Percentiles rank a stretch among this genome's conserved stretches.
phyloP scores from a whole-genome alignment of 2,797 vertebrate genomes.

The Periparus ater region DNA sequence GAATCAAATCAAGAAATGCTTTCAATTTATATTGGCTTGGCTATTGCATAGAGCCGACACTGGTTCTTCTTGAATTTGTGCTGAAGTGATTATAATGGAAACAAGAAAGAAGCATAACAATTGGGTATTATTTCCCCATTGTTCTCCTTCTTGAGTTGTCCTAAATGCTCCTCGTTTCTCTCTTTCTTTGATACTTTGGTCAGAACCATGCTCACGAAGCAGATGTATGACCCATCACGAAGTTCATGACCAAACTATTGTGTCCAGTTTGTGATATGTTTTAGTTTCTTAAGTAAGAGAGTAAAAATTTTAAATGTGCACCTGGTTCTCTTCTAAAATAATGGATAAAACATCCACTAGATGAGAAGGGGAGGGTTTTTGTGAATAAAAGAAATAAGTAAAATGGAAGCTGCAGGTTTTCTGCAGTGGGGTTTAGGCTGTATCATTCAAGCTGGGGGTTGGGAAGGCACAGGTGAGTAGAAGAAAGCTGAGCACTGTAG shows the following conservation, averaged over 20 bases:
- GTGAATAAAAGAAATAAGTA: not conserved
- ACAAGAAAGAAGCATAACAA: not conserved
- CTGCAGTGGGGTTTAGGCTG: not conserved
- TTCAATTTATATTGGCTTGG: not conserved
- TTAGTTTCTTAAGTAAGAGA: not conserved
- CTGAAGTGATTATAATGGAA: not conserved
- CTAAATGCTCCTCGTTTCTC: not conserved
- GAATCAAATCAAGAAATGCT: not conserved
- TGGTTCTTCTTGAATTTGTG: not conserved
- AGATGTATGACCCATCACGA: not conserved
- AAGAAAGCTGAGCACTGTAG: not conserved
- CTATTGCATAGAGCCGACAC: not conserved
- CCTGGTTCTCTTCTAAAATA: not conserved
- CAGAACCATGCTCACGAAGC: not conserved
- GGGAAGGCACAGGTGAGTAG: fast-evolving
- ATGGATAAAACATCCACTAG: not conserved
- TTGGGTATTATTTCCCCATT: not conserved
- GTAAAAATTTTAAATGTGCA: not conserved
- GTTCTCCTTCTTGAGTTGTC: not conserved
- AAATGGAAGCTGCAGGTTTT: not conserved
- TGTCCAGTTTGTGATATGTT: not conserved
- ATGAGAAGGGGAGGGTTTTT: not conserved
- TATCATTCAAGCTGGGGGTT: not conserved
- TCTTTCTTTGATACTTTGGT: not conserved
- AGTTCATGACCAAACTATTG: not conserved